Conservation (phyloP, 2,888 invertebrate species). For the Macropis europaea region DNA sequence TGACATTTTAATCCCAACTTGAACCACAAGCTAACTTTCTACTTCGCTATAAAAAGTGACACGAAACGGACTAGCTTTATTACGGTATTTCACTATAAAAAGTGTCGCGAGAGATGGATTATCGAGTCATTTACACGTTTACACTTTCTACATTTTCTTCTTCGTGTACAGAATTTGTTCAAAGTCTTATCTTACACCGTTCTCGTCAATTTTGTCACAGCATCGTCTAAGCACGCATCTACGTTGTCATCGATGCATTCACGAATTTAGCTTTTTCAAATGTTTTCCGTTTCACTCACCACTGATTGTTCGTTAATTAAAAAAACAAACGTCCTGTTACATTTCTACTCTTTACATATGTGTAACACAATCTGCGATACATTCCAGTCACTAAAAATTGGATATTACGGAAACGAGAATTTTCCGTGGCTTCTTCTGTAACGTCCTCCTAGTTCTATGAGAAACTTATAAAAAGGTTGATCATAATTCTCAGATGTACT, state of each 20-base stretch:
- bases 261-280: background rate
- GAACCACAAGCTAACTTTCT: slow-evolving; percentile 62
- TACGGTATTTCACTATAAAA: slow-evolving; percentile 59
- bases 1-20: slow-evolving; percentile 63
- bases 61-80: slow-evolving; percentile 59
- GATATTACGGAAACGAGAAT: too few relatives aligned
- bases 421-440: too few relatives aligned
- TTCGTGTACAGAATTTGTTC: background rate
- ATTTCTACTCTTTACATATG: background rate
- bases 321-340: background rate
- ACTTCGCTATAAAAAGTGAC: slow-evolving; percentile 65
- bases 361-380: background rate
- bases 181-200: slow-evolving; percentile 1
- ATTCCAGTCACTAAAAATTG: background rate
- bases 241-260: slow-evolving; percentile 3
- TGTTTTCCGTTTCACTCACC: background rate
- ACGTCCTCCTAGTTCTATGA: too few relatives aligned
- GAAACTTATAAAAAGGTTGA: too few relatives aligned
- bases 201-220: background rate
- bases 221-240: background rate
- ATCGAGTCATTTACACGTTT: slow-evolving; percentile 47
- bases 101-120: slow-evolving; percentile 45
- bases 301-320: background rate
- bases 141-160: slow-evolving; percentile 33
- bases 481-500: too few relatives aligned